Percentiles rank a stretch among this genome's conserved stretches.
phyloP scores from a whole-genome alignment of 2,888 invertebrate species.

The Acleris laterana region DNA sequence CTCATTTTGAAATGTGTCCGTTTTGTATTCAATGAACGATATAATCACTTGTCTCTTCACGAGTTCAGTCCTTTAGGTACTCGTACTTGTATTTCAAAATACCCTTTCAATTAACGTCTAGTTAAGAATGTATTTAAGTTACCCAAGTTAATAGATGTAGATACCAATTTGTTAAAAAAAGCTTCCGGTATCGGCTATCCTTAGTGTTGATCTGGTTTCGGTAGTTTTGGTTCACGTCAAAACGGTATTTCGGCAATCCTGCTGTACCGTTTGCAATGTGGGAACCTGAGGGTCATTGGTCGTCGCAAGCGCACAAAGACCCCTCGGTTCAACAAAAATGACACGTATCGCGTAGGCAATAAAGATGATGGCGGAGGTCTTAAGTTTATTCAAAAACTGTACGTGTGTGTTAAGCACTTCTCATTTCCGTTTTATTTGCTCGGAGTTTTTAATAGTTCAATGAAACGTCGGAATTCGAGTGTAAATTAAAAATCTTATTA shows the following conservation, averaged over 20 bases:
- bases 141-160: too few relatives aligned
- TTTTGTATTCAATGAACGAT: too few relatives aligned
- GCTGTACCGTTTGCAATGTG: slow-evolving; percentile 25
- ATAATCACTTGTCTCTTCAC: too few relatives aligned
- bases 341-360: too few relatives aligned
- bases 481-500: neutral
- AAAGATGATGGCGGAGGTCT: too few relatives aligned
- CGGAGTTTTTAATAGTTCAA: slow-evolving; percentile 23
- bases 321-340: too few relatives aligned
- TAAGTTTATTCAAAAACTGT: neutral
- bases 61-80: too few relatives aligned
- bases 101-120: too few relatives aligned
- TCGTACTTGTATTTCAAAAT: too few relatives aligned
- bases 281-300: slow-evolving; percentile 32
- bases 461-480: slow-evolving; percentile 10
- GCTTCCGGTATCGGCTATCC: neutral
- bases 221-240: neutral
- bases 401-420: slow-evolving; percentile 25
- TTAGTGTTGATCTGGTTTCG: slow-evolving; percentile 26
- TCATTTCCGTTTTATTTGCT: slow-evolving; percentile 34
- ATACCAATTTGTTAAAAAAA: too few relatives aligned
- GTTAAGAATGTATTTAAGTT: too few relatives aligned
- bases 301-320: neutral
- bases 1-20: too few relatives aligned
- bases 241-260: slow-evolving; percentile 36